phyloP scores from a whole-genome alignment of 2,888 invertebrate genomes.

The Clepsis dumicolana region DNA sequence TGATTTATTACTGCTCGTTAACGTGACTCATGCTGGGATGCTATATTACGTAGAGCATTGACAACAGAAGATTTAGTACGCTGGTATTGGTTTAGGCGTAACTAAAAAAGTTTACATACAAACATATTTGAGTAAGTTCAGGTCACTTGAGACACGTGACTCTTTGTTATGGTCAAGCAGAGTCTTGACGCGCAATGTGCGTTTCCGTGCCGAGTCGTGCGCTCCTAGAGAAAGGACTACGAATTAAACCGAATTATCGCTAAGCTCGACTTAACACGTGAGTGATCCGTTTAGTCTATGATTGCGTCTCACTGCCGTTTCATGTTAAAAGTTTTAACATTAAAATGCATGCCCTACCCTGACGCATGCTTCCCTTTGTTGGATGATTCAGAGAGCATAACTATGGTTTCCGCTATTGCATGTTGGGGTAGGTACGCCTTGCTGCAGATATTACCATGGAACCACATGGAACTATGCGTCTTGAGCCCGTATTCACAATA shows the following conservation, averaged over 20 bases:
- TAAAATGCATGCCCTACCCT: neutral
- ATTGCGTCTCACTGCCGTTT: too few relatives aligned
- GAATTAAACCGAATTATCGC: too few relatives aligned
- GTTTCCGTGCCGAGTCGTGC: too few relatives aligned
- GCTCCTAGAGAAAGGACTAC: too few relatives aligned
- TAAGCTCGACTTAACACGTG: too few relatives aligned
- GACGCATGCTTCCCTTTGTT: neutral
- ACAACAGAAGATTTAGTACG: neutral
- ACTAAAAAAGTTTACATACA: too few relatives aligned
- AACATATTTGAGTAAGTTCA: too few relatives aligned
- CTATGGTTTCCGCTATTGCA: neutral
- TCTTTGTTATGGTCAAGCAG: too few relatives aligned
- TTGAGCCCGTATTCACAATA: neutral
- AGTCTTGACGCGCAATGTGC: too few relatives aligned
- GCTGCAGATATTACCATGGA: neutral
- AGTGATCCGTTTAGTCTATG: too few relatives aligned
- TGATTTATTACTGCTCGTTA: constrained; percentile 25
- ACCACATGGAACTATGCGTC: neutral
- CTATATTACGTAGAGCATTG: neutral
- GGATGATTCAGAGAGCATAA: neutral
- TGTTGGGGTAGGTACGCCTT: constrained; percentile 1
- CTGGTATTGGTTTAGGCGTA: neutral
- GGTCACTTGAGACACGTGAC: too few relatives aligned
- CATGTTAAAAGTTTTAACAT: too few relatives aligned
- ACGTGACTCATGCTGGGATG: constrained; percentile 7